These are phyloP conservation scores for Thecophora atra DNA, from an alignment of 2,888 invertebrate genomes.

Conservation along the genomic window DNA sequence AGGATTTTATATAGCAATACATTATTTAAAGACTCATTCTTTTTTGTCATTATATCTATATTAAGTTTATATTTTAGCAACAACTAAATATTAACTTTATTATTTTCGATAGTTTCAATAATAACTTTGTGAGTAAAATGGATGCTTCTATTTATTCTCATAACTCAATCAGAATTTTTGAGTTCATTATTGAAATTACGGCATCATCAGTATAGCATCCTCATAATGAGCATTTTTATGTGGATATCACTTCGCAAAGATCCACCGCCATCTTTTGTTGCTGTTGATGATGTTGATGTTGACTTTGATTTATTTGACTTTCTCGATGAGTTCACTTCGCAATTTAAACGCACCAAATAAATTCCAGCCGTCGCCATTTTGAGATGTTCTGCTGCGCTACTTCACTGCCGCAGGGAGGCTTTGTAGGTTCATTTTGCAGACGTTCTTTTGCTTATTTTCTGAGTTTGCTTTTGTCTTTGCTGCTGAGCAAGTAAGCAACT, in stretches of 20 bases:
- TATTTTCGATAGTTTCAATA: background rate
- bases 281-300: conserved; percentile 32
- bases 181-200: background rate
- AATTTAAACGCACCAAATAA: conserved; percentile 34
- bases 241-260: background rate
- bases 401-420: background rate
- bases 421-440: background rate
- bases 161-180: background rate
- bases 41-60: too few species aligned
- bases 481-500: conserved; percentile 46
- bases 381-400: conserved; percentile 14
- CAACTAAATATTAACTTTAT: too few species aligned
- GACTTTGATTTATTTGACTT: conserved; percentile 37
- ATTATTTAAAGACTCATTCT: too few species aligned
- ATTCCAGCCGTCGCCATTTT: conserved; percentile 31
- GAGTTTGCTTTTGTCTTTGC: conserved; percentile 37
- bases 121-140: too few species aligned
- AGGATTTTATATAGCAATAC: too few species aligned
- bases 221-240: background rate
- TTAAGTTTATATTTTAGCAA: too few species aligned
- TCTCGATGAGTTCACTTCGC: conserved; percentile 35
- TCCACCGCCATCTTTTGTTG: background rate
- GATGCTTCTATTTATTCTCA: too few species aligned
- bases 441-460: conserved; percentile 14
- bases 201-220: background rate